Base-by-base conservation (phyloP, 2,797 vertebrate genomes). In the Amniataba percoides region DNA sequence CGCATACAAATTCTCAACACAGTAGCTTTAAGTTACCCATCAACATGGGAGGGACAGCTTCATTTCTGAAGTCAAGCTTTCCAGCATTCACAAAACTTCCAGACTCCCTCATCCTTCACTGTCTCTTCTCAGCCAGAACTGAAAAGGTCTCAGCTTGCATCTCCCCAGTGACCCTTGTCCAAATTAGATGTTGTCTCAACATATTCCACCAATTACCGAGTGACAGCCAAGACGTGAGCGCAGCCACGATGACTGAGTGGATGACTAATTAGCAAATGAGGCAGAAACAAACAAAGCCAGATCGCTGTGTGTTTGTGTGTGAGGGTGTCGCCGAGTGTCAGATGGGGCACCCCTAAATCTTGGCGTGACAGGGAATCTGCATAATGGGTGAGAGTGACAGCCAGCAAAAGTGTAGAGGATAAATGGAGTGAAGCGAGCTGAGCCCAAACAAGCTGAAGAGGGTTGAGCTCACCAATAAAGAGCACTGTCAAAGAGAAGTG, bases 201-300 rank as follows among this genome's bases (percentile, higher is more conserved):
- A 88, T 78, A 82, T 87, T 85, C 61, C 57, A 71, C 78, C 71
- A 87, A 88, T 90, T 82, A 88, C 69, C 1, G 23, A 83, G 77
- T 88, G 89, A 88, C 88, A 84, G 82, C 79, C 48, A 21, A 71
- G 76, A 88, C 39, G 14, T 45, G 61, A 67, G 57, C 13, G 57
- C 39, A 42, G 39, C 68, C 57, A 51, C 69, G 60, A 48, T 72
- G 74, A 84, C 68, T 31, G 78, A 80, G 55, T 49, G 80, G 63
- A 59, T 78, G 85, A 39, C 76, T 89, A 78, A 87, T 87, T 76
- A 85, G 65, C 78, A 82, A 88, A 93, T 81, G 82, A 91, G 79
- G 61, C n/a, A 39, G 73, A 80, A 71, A 61, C 68, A 87, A 88
- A 86, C 78, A 90, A 82, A 87, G 56, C 69, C 55, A 36, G 77